Evolutionary conservation across 1,140 invertebrate species (phyloP), one percentile per base, ranked within the genome.

Genomic region (Zaprionus kolodkinae): DNA sequence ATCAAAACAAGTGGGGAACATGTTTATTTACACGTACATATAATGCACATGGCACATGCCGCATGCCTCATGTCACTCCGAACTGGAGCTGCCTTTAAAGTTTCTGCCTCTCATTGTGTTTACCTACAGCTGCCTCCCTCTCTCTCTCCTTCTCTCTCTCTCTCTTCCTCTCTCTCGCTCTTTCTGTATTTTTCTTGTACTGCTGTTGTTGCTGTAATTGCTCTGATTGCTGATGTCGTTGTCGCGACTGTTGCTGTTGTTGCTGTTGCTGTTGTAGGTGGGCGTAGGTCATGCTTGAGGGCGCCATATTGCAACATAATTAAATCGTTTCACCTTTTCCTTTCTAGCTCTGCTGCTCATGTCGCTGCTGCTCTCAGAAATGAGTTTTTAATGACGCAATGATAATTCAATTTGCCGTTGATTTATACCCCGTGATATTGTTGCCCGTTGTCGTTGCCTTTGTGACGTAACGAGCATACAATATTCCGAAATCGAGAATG

Each of bases 311-410:
- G 83, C 83, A 87, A 80, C 84, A 87, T 88, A 88, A 87, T 88
- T 88, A 87, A 78, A 87, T 83, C 85, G 83, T 80, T 87, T 84
- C 80, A 87, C 83, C 84, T 88, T 87, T 84, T 87, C 78, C 79
- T 83, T 45, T 86, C 40, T 35, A 30, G 25, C 36, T 40, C 55
- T 9, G 33, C 33, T 35, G 33, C 33, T 35, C 33, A 7, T 35
- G 33, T 35, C 7, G 33, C 7, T 56, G 43, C 76, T 79, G 30
- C 69, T 38, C 54, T 45, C 52, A 63, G 63, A 88, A 88, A 89
- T 89, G 84, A 78, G 85, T 81, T 88, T 88, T 88, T 88, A 88
- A 88, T 88, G 84, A 88, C 85, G 85, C 84, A 84, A 88, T 89
- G 85, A 88, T 88, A 88, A 88, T 88, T 88, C 84, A 88, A 88